A percentile compares a stretch with the other conserved stretches of the same genome.
phyloP scores from a whole-genome alignment of 2,888 invertebrate genomes.

The Halictus quadricinctus region DNA sequence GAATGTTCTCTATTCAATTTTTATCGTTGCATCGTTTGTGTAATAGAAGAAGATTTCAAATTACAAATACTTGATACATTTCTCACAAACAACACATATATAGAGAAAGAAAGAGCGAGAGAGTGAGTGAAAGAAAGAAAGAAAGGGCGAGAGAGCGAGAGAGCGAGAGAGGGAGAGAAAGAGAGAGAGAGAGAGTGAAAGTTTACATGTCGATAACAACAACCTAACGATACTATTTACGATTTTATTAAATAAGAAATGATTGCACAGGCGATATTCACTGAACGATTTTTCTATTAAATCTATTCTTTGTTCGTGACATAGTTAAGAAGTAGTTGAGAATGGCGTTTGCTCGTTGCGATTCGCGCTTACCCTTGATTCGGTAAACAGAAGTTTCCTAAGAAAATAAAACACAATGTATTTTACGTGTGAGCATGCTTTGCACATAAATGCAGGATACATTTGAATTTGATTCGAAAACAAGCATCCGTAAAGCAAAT shows the following conservation, averaged over 20 bases:
- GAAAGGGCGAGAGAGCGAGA: neutral
- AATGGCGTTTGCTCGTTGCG: constrained; percentile 6
- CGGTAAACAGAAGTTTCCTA: constrained; percentile 1
- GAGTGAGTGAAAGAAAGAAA: neutral
- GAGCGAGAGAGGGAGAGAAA: neutral
- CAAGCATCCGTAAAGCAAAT: constrained; percentile 74
- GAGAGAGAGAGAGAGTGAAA: neutral
- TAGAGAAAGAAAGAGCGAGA: neutral
- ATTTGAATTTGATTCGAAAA: constrained; percentile 36
- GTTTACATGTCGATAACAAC: neutral
- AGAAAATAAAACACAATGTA: constrained; percentile 25
- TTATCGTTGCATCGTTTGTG: constrained; percentile 1
- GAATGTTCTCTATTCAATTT: constrained; percentile 15
- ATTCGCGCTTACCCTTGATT: constrained; percentile 3
- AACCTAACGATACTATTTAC: constrained; percentile 3
- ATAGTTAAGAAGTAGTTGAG: neutral
- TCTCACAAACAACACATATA: neutral
- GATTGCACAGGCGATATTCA: constrained; percentile 68
- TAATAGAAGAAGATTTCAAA: neutral
- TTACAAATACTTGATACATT: constrained; percentile 20
- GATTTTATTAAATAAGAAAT: constrained; percentile 33
- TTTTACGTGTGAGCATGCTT: constrained; percentile 66
- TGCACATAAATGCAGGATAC: constrained; percentile 46
- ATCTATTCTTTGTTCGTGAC: constrained; percentile 19
- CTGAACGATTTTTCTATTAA: constrained; percentile 32